Evolutionary conservation across 2,113 vertebrate species (phyloP).

Genomic region (Plecotus auritus): DNA sequence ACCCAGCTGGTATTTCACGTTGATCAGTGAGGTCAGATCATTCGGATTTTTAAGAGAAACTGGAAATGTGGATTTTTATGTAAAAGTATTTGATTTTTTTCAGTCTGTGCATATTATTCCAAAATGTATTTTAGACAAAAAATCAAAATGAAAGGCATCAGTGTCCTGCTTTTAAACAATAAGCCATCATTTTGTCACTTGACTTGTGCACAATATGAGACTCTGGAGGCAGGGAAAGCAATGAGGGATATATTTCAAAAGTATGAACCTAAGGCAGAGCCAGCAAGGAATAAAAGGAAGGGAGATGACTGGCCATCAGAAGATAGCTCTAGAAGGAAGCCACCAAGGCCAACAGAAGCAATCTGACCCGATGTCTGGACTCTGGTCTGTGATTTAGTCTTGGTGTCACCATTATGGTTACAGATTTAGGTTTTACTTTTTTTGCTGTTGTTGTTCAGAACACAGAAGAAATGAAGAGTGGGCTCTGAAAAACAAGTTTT

Average conservation of each 20-base stretch:
- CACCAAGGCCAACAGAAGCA: fast-evolving
- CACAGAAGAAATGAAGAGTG: not conserved
- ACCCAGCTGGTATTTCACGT: fast-evolving
- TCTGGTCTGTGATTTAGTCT: not conserved
- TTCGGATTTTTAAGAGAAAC: not conserved
- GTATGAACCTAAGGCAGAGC: not conserved
- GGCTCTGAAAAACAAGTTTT: not conserved
- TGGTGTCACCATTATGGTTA: not conserved
- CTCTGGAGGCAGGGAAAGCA: not conserved
- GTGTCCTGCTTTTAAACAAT: not conserved
- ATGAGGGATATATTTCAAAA: not conserved
- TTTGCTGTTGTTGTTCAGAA: not conserved
- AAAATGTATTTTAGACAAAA: not conserved
- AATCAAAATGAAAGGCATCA: not conserved
- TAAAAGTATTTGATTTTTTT: conserved; percentile 3
- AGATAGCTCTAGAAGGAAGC: not conserved
- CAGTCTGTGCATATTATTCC: not conserved
- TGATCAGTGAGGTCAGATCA: not conserved
- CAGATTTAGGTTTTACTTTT: not conserved
- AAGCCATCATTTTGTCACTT: not conserved
- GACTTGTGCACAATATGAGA: not conserved
- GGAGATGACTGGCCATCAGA: not conserved
- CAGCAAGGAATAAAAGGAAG: not conserved
- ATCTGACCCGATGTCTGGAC: not conserved
- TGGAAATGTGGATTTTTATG: not conserved